Percentiles rank a stretch among this genome's conserved stretches.
These are phyloP conservation scores for Drosophila niveifrons DNA, from an alignment of 2,888 invertebrate genomes.

Conservation along the genomic window DNA sequence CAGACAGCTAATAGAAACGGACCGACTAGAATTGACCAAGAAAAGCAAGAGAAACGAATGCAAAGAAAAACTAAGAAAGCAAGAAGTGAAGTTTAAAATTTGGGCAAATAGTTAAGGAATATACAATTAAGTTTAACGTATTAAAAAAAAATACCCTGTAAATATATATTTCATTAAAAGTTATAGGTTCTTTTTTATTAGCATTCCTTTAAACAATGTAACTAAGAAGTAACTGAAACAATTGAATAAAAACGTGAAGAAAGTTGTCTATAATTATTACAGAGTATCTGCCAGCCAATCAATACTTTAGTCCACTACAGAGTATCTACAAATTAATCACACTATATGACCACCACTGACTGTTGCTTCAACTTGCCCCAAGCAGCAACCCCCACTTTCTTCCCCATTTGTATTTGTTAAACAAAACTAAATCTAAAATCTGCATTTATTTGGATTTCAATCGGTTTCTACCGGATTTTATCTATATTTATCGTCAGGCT, in stretches of 20 bases:
- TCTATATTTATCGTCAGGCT: neutral
- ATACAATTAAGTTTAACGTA: no score
- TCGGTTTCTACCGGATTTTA: constrained; percentile 32
- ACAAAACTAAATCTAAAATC: constrained; percentile 27
- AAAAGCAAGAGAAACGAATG: neutral
- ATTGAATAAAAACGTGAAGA: no score
- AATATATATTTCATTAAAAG: no score
- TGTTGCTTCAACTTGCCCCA: neutral
- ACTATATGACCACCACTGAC: neutral
- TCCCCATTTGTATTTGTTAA: constrained; percentile 8
- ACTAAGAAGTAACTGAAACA: no score
- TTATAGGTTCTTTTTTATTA: no score
- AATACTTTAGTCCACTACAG: neutral
- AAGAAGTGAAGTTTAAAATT: no score
- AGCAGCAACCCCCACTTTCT: neutral
- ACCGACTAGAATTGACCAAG: no score
- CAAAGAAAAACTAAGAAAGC: neutral
- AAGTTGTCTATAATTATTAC: neutral
- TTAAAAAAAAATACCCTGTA: no score
- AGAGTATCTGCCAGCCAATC: neutral
- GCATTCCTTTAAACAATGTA: no score
- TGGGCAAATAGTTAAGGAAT: no score
- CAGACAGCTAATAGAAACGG: neutral
- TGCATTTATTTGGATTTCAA: constrained; percentile 24
- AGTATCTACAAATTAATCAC: no score